Percentiles rank a stretch among this genome's conserved stretches.
Evolutionary conservation across 2,888 invertebrate species (phyloP).

Genomic region (Eilema griseolum): DNA sequence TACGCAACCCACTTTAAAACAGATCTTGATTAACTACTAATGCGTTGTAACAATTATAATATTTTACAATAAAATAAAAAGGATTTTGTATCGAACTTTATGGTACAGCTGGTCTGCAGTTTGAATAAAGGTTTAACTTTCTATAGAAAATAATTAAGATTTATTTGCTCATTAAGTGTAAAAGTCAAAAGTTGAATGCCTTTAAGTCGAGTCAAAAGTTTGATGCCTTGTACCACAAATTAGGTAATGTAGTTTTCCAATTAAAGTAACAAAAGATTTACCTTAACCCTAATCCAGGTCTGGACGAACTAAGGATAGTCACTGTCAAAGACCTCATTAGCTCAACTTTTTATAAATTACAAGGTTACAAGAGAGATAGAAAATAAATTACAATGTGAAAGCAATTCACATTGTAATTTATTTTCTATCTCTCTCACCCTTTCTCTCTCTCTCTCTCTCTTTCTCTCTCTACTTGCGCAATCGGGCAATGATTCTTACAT

Average conservation of each 20-base stretch:
- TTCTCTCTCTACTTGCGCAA: not conserved
- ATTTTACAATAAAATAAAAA: slow-evolving; percentile 69
- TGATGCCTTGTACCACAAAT: not conserved
- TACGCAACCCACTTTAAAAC: slow-evolving; percentile 69
- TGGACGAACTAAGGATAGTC: not conserved
- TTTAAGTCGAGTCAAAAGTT: not conserved
- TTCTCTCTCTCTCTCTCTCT: not conserved
- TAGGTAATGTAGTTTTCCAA: not conserved
- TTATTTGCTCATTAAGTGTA: too few species aligned
- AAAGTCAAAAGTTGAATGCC: not conserved
- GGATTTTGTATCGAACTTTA: slow-evolving; percentile 48
- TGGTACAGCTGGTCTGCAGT: slow-evolving; percentile 33
- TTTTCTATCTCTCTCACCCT: not conserved
- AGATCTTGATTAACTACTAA: slow-evolving; percentile 79
- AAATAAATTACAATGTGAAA: too few species aligned
- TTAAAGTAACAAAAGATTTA: not conserved
- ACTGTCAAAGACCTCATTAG: not conserved
- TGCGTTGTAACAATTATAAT: slow-evolving; percentile 66
- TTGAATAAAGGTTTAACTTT: slow-evolving; percentile 36
- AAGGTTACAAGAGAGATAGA: too few species aligned
- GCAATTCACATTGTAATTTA: not conserved
- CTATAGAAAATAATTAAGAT: not conserved
- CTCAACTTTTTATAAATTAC: not conserved
- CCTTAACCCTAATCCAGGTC: not conserved
- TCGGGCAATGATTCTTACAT: not conserved